A percentile compares a stretch with the other conserved stretches of the same genome.
Conservation (phyloP, 2,797 vertebrate genomes). For the Microchirus variegatus region DNA sequence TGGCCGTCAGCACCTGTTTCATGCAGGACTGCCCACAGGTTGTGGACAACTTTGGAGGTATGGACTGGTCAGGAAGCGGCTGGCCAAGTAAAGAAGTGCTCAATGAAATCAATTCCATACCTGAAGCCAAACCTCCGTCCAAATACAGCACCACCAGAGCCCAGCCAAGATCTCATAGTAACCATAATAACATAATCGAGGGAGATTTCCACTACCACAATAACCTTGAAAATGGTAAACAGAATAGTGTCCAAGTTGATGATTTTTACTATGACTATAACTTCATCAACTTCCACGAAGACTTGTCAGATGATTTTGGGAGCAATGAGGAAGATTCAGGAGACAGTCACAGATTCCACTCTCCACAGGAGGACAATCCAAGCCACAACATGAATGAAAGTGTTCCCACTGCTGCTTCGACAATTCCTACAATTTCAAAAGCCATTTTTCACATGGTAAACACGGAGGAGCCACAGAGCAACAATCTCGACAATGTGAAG, state of each 20-base stretch:
- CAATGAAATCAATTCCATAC: conserved; percentile 85
- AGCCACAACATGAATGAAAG: conserved; percentile 14
- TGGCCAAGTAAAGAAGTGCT: conserved; percentile 86
- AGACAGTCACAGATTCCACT: conserved; percentile 30
- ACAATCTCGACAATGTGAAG: background rate
- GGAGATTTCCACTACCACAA: conserved; percentile 78
- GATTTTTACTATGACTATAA: conserved; percentile 99
- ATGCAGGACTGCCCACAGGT: conserved; percentile 71
- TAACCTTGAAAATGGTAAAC: conserved; percentile 69
- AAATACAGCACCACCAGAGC: conserved; percentile 43
- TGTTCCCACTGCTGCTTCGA: conserved; percentile 47
- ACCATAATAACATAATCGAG: conserved; percentile 72
- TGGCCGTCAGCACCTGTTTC: conserved; percentile 60
- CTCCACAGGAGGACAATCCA: conserved; percentile 26
- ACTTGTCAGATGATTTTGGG: conserved; percentile 84
- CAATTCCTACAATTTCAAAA: conserved; percentile 5
- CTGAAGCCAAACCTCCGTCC: conserved; percentile 59
- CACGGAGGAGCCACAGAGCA: conserved; percentile 25
- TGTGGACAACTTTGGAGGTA: conserved; percentile 55
- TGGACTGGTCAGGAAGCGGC: conserved; percentile 91
- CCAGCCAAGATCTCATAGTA: conserved; percentile 58
- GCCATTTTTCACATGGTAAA: conserved; percentile 2
- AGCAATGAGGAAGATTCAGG: conserved; percentile 43
- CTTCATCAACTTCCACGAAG: conserved; percentile 97
- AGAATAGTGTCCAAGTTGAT: conserved; percentile 83